Base-by-base conservation (phyloP, 2,888 invertebrate species). In the Tolmerus cingulatus region DNA sequence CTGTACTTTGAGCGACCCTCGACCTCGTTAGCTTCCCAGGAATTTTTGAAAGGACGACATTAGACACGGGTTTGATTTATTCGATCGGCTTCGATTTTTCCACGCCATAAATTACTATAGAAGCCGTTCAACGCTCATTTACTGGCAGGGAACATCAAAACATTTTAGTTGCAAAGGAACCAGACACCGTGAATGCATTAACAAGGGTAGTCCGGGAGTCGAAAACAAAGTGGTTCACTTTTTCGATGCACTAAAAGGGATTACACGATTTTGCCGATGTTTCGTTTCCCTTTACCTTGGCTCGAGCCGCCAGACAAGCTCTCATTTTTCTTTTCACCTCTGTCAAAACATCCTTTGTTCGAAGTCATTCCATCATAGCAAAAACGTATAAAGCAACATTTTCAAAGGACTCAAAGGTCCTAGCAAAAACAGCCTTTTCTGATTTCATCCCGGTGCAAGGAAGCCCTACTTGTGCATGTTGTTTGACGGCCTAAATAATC, bases 301-400 rank as follows among this genome's bases (percentile, higher is more conserved):
- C 46, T 40, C 55, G n/a, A 30, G 27, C 30, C 34, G 27, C 40
- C 43, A 14, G 16, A 27, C 82, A 66, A 34, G 37, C 12, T 74
- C 55, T 51, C 27, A 19, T 85, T 43, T 46, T 85, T 19, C 46
- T 51, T 74, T 43, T 14, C 34, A 76, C 40, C 74, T 74, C 34
- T 85, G 85, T 85, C 85, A 85, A 74, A 85, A 85, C 46, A 85
- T 74, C 74, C 74, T 85, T 85, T 85, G 74, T 85, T 74, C 74
- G 4, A 27, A 46, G 23, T 85, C 74, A 34, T 74, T 23, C 74
- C 34, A 74, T 74, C 85, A 85, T 74, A 30, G 57, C 43, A 85
- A 23, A 7, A 23, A 34, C 43, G 43, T 23, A 84, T 43, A 84
- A 84, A 84, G 37, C 46, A 30, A 19, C n/a, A 46, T 14, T 46